A percentile compares a stretch with the other conserved stretches of the same genome.
Evolutionary conservation across 2,888 invertebrate genomes (phyloP).

Genomic region (Luperina testacea): DNA sequence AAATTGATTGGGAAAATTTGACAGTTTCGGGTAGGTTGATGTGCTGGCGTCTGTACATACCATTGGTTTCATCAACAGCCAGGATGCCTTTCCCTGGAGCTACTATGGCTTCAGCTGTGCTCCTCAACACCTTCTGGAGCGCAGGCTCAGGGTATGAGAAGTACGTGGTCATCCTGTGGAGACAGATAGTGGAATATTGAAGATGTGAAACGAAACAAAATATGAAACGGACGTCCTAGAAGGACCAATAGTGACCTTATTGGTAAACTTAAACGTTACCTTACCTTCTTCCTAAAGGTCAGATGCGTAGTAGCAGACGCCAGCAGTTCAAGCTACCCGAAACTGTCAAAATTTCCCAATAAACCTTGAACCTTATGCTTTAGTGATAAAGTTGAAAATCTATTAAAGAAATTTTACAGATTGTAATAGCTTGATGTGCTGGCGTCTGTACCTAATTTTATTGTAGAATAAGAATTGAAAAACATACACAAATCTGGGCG

Average conservation of each 20-base stretch:
- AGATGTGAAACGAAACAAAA: not conserved
- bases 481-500: no score
- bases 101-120: conserved; percentile 96
- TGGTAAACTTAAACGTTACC: not conserved
- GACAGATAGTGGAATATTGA: not conserved
- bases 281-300: not conserved
- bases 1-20: no score
- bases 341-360: no score
- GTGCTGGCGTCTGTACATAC: conserved; percentile 68
- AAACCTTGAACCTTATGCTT: no score
- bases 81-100: conserved; percentile 97
- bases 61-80: conserved; percentile 98
- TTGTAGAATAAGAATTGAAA: no score
- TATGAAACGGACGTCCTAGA: not conserved
- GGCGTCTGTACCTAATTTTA: no score
- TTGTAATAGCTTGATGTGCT: no score
- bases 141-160: conserved; percentile 94
- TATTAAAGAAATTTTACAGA: no score
- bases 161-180: conserved; percentile 90
- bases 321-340: no score
- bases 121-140: conserved; percentile 94
- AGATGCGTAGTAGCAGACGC: not conserved
- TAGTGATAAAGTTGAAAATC: no score
- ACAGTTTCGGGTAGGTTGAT: no score
- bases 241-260: not conserved